A percentile compares a stretch with the other conserved stretches of the same genome.
Conservation (phyloP, 2,888 invertebrate genomes). For the Odiellus spinosus region DNA sequence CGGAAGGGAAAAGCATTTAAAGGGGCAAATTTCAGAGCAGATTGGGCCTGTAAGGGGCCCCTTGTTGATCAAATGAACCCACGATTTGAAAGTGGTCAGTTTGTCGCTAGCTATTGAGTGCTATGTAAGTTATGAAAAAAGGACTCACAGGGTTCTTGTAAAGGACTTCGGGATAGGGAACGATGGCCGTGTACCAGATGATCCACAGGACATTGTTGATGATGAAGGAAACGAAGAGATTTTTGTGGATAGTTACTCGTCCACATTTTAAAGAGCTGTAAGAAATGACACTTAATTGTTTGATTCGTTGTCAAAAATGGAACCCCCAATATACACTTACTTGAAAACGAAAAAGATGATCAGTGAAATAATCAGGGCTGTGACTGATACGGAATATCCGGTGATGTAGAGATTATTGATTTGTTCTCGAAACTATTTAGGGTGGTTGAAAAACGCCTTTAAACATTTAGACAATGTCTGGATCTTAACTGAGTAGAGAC, state of each 20-base stretch:
- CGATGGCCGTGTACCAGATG: constrained; percentile 65
- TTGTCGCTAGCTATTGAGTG: too few species aligned
- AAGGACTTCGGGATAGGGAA: constrained; percentile 45
- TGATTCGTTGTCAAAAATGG: neutral
- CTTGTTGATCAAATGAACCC: too few species aligned
- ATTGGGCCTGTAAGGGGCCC: too few species aligned
- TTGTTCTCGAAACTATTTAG: constrained; percentile 42
- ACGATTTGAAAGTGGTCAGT: too few species aligned
- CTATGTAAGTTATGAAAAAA: too few species aligned
- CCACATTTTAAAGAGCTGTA: constrained; percentile 70
- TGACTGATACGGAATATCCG: constrained; percentile 70
- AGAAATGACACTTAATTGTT: constrained; percentile 11
- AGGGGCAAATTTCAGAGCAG: too few species aligned
- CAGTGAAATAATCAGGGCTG: constrained; percentile 65
- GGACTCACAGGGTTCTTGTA: constrained; percentile 44
- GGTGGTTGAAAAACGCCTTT: too few species aligned
- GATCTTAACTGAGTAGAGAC: too few species aligned
- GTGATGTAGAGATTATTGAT: constrained; percentile 64
- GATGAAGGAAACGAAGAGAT: constrained; percentile 79
- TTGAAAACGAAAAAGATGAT: constrained; percentile 69
- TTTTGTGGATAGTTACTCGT: constrained; percentile 81
- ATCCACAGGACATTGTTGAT: constrained; percentile 77
- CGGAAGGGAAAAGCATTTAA: too few species aligned
- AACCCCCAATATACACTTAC: constrained; percentile 40
- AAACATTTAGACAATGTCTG: too few species aligned